Base-by-base conservation (phyloP, 1,140 invertebrate species). In the Aphidius gifuensis region DNA sequence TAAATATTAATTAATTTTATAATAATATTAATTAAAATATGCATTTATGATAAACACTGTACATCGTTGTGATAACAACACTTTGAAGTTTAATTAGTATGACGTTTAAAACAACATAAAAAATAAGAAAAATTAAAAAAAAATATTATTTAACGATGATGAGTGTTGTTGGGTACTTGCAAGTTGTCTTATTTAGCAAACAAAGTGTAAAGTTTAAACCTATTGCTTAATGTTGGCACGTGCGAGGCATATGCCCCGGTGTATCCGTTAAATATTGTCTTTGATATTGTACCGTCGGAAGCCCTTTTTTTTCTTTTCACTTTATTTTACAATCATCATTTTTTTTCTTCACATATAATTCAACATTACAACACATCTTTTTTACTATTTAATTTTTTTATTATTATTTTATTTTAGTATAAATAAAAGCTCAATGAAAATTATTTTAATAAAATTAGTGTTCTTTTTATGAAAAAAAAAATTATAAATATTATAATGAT, bases 201-300 rank as follows among this genome's bases (percentile, higher is more conserved):
- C 70, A 70, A 69, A 70, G 66, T 67, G 62, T 62, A 60, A 55
- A 40, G n/a, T 55, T 64, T 64, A 65, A 46, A 66, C 61, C 39
- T 48, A 56, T 32, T 32, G 4, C 23, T 32, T 32, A 32, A 32
- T 68, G 62, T 61, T 62, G 68, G 67, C 70, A 71, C 70, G 70
- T 71, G 70, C 68, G 65, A 47, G 46, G 59, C 70, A 69, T 67
- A 69, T 71, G 70, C 62, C 67, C 60, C 62, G 48, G 60, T 59
- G 62, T 60, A 61, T 66, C 59, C 64, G 59, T 65, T 74, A 71
- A 77, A 79, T 72, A 78, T 79, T 78, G 76, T 79, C 77, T 79
- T 79, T 79, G 74, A 78, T 70, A 74, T 46, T 21, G 38, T 21
- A 40, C 76, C 72, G 76, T 78, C 77, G 75, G 74, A 75, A 75